phyloP scores from a whole-genome alignment of 2,888 invertebrate genomes.

The Drosophila parthenogenetica region DNA sequence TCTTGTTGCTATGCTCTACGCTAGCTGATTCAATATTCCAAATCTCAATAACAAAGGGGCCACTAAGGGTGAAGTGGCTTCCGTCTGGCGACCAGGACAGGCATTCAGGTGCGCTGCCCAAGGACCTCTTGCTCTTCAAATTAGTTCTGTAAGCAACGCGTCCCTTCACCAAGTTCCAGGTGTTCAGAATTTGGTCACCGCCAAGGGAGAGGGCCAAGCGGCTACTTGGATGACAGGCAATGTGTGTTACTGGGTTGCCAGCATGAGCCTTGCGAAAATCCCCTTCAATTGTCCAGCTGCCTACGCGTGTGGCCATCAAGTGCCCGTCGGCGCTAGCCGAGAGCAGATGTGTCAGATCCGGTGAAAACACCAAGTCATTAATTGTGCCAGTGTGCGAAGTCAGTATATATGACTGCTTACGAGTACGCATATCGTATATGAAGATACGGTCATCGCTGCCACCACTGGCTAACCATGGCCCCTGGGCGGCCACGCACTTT shows the following conservation, averaged over 20 bases:
- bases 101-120: constrained; percentile 84
- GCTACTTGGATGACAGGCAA: constrained; percentile 95
- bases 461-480: constrained; percentile 93
- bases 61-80: constrained; percentile 90
- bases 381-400: constrained; percentile 94
- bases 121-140: constrained; percentile 88
- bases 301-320: constrained; percentile 92
- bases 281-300: constrained; percentile 94
- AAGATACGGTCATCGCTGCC: constrained; percentile 95
- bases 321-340: constrained; percentile 94
- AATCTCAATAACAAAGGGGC: constrained; percentile 90
- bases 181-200: constrained; percentile 92
- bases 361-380: constrained; percentile 91
- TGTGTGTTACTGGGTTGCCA: constrained; percentile 89
- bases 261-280: constrained; percentile 93
- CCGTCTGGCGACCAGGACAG: constrained; percentile 91
- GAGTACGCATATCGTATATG: constrained; percentile 92
- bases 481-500: constrained; percentile 89
- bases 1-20: constrained; percentile 88
- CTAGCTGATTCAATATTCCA: constrained; percentile 93
- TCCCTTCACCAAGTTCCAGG: constrained; percentile 98
- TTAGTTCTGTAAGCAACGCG: constrained; percentile 96
- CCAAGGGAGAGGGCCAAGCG: constrained; percentile 95
- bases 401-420: constrained; percentile 90
- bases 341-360: constrained; percentile 91